These are phyloP conservation scores for Lordiphosa mommai DNA, from an alignment of 1,140 invertebrate genomes.

Conservation along the genomic window DNA sequence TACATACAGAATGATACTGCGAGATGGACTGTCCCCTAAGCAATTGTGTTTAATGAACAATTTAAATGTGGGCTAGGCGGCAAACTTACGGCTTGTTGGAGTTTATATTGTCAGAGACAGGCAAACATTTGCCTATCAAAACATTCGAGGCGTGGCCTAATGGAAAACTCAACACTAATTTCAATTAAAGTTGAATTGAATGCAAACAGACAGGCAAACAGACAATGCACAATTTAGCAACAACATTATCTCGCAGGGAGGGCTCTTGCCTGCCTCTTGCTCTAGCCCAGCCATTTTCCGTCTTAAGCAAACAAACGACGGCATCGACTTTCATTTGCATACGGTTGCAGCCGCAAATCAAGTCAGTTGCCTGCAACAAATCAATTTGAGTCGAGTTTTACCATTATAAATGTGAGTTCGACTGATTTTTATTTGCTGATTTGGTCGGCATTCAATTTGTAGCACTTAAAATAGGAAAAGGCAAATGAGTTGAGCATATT, in stretches of 20 bases:
- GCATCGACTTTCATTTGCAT: constrained; percentile 58
- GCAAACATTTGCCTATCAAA: constrained; percentile 38
- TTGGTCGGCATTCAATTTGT: too few relatives aligned
- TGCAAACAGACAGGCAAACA: constrained; percentile 31
- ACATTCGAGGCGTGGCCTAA: constrained; percentile 41
- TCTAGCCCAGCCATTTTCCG: constrained; percentile 24
- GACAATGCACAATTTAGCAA: constrained; percentile 46
- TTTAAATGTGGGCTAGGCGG: constrained; percentile 1
- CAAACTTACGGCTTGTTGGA: background rate
- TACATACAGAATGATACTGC: constrained; percentile 12
- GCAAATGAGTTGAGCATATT: too few relatives aligned
- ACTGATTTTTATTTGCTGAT: constrained; percentile 8
- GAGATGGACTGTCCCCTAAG: constrained; percentile 7
- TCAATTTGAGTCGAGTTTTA: constrained; percentile 59
- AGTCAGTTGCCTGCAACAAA: constrained; percentile 54
- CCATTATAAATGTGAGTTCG: constrained; percentile 48
- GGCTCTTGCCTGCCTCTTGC: background rate
- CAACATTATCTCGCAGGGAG: constrained; percentile 61
- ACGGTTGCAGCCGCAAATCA: constrained; percentile 29
- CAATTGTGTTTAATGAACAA: constrained; percentile 4
- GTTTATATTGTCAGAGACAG: constrained; percentile 12
- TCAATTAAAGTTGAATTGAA: constrained; percentile 68
- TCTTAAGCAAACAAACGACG: constrained; percentile 42
- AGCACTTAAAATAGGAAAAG: too few relatives aligned
- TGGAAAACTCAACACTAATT: constrained; percentile 69